Evolutionary conservation across 2,113 vertebrate species (phyloP), one percentile per base, ranked within the genome.

Genomic region (Tyrannus savana): DNA sequence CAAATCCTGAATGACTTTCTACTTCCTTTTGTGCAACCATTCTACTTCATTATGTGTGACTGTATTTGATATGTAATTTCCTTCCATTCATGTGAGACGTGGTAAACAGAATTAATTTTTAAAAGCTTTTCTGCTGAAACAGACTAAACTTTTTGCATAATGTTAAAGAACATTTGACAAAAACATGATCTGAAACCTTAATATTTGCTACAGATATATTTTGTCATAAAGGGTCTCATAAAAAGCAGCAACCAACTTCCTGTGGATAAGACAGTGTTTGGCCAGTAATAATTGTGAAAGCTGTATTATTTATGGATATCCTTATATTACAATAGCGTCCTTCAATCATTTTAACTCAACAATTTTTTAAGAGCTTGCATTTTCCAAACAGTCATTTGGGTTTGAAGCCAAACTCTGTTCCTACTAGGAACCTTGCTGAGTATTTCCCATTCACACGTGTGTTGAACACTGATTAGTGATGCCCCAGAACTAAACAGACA

Each of bases 51-150:
- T 90, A 80, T 94, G 62, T 88, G 66, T 87, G 85, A 92, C 53
- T 56, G 50, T 73, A 68, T 69, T 86, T 81, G 68, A 92, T n/a
- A 75, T 31, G 79, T 82, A 64, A 92, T 95, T 97, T 97, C 95
- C 80, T 96, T 83, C 92, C 41, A 93, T 96, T 94, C 91, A 90
- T 81, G 49, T 63, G 58, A 92, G 67, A 75, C 7, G 7, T 5
- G 3, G 69, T 50, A 87, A 93, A 81, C 71, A 68, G 33, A 93
- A 80, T 47, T 75, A 3, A 10, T 66, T 92, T 91, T 66, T 46
- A 12, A 27, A 89, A 91, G 69, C 37, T 71, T 68, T 92, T 83
- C 77, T 96, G 41, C 87, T 84, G 84, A 30, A 83, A 50, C 3
- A n/a, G 37, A 44, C 56, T 93, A 42, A 89, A 46, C 15, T 31